phyloP scores from a whole-genome alignment of 1,140 invertebrate genomes.

The Aphis gossypii region DNA sequence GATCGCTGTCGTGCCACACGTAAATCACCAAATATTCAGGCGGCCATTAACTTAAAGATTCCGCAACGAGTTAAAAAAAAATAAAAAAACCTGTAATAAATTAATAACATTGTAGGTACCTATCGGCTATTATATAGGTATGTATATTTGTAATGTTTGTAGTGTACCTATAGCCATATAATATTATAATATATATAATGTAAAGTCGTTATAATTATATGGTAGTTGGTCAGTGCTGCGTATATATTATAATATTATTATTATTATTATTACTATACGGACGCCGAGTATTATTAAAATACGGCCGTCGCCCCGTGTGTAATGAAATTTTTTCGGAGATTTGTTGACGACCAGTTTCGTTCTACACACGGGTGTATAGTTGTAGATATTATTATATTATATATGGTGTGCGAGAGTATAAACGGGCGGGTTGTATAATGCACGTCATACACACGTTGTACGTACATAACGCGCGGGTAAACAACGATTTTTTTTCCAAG shows the following conservation, averaged over 20 bases:
- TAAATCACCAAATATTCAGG: constrained; percentile 15
- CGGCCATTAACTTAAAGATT: background rate
- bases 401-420: background rate
- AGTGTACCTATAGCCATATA: background rate
- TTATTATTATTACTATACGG: background rate
- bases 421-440: background rate
- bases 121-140: background rate
- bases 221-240: background rate
- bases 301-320: background rate
- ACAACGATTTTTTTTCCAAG: background rate
- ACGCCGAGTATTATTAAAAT: background rate
- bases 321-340: background rate
- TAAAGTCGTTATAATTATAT: constrained; percentile 14
- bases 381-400: background rate
- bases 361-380: too few species aligned
- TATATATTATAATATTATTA: background rate
- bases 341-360: background rate
- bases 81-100: background rate
- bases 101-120: background rate
- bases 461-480: background rate
- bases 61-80: constrained; percentile 12
- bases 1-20: background rate
- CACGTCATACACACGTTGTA: background rate
- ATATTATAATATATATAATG: background rate
- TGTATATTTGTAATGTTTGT: constrained; percentile 10